These are phyloP conservation scores for Thaumatotibia leucotreta DNA, from an alignment of 1,140 invertebrate species.

Conservation along the genomic window DNA sequence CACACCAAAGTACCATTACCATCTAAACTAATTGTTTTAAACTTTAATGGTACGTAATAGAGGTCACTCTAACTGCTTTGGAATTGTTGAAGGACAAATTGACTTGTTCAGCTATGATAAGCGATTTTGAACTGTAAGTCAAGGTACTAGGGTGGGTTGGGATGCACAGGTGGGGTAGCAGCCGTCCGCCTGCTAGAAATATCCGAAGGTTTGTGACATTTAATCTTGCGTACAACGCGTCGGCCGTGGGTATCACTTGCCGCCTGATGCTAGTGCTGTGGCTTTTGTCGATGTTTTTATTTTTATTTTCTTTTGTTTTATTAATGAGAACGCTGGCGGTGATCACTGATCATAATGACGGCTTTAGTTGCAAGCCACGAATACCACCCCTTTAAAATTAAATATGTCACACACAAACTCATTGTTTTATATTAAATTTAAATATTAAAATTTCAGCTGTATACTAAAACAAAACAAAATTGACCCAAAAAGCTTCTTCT, in stretches of 20 bases:
- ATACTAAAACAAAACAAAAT: too few species aligned
- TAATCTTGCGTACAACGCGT: slow-evolving; percentile 68
- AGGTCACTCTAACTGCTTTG: background rate
- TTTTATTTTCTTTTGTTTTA: too few species aligned
- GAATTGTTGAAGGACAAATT: background rate
- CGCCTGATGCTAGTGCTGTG: slow-evolving; percentile 41
- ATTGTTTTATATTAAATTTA: too few species aligned
- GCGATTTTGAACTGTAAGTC: slow-evolving; percentile 28
- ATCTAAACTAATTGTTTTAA: background rate
- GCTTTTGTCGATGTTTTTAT: slow-evolving; percentile 24
- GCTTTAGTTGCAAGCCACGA: too few species aligned
- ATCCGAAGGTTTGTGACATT: slow-evolving; percentile 72
- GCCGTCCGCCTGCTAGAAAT: slow-evolving; percentile 48
- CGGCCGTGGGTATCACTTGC: slow-evolving; percentile 64
- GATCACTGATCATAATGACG: too few species aligned
- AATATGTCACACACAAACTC: too few species aligned
- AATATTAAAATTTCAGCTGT: too few species aligned
- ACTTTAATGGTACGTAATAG: background rate
- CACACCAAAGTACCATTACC: slow-evolving; percentile 25
- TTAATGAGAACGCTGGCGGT: too few species aligned
- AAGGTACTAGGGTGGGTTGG: slow-evolving; percentile 30
- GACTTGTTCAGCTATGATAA: background rate
- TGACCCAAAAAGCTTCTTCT: too few species aligned
- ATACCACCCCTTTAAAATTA: too few species aligned
- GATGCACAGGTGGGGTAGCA: slow-evolving; percentile 21